Evolutionary conservation across 2,888 invertebrate genomes (phyloP), one percentile per base, ranked within the genome.

Genomic region (Phlogophora meticulosa): DNA sequence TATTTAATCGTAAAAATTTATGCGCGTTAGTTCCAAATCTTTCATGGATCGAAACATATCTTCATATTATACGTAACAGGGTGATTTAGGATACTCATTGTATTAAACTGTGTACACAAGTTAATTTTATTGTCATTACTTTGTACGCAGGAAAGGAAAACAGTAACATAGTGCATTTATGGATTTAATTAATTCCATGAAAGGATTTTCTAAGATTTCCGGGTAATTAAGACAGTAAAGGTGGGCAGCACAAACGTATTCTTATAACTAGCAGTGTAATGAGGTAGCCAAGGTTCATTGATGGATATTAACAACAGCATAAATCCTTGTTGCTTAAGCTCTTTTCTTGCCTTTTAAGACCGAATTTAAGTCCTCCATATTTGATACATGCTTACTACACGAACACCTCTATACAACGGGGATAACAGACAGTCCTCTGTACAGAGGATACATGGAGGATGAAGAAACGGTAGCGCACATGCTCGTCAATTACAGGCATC

Each of bases 1-100:
- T 64, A 62, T 69, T 57, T 34, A 46, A 57, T 53, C 42, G 28
- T 79, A 46, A 66, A 66, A 63, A 46, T 9, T 17, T 57, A 61
- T 43, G 38, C 38, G n/a, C 17, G 17, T 62, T 59, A 34, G 24
- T 68, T 59, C 28, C 32, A 24, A 64, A 62, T 52, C 2, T 57
- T 49, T 38, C 28, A 46, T 32, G 55, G 36, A 45, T 52, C 2
- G 9, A 15, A 52, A 32, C 20, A 46, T 55, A n/a, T 52, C 9
- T 34, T 70, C 48, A 53, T 53, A 28, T 36, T 15, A 7, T 51
- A 17, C 24, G 3, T 43, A 36, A 62, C 20, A 13, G 2, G 17
- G 4, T 34, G 3, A 20, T 40, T 45, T 34, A 22, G 10, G 4
- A 63, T 42, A 48, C 10, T 64, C 10, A 38, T n/a, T 62, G n/a